These are phyloP conservation scores for Sisyra nigra DNA, from an alignment of 2,888 invertebrate species.

Conservation along the genomic window DNA sequence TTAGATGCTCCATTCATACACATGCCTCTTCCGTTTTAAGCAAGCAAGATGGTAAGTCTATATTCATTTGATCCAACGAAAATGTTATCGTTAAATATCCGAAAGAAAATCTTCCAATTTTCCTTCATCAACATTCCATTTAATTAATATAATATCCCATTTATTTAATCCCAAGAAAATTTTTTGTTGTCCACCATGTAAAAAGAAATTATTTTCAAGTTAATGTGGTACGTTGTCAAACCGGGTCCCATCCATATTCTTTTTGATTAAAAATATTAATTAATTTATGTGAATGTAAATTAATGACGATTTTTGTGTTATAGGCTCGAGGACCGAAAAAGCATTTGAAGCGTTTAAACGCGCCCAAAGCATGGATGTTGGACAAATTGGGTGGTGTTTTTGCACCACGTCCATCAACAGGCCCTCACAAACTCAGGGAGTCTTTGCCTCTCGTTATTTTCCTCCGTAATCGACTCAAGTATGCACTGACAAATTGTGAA, in stretches of 20 bases:
- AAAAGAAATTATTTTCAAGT: neutral
- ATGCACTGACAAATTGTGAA: slow-evolving; percentile 92
- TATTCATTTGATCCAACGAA: slow-evolving; percentile 16
- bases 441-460: slow-evolving; percentile 93
- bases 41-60: slow-evolving; percentile 29
- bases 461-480: slow-evolving; percentile 93
- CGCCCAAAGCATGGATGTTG: slow-evolving; percentile 99
- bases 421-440: slow-evolving; percentile 95
- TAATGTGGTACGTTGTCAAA: no score
- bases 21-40: slow-evolving; percentile 14
- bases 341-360: slow-evolving; percentile 97
- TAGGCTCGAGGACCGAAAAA: slow-evolving; percentile 98
- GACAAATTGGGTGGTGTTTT: slow-evolving; percentile 97
- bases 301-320: slow-evolving; percentile 17
- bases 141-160: neutral
- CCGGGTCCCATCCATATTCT: no score
- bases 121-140: no score
- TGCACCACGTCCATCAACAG: slow-evolving; percentile 93
- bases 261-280: neutral
- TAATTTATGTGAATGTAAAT: neutral
- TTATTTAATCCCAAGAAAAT: neutral
- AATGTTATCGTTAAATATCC: slow-evolving; percentile 14
- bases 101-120: neutral
- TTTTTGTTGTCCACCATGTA: neutral
- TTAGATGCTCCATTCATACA: neutral